Evolutionary conservation across 2,888 invertebrate genomes (phyloP), one percentile per base, ranked within the genome.

Genomic region (Sinopyrophorus schimmeli): DNA sequence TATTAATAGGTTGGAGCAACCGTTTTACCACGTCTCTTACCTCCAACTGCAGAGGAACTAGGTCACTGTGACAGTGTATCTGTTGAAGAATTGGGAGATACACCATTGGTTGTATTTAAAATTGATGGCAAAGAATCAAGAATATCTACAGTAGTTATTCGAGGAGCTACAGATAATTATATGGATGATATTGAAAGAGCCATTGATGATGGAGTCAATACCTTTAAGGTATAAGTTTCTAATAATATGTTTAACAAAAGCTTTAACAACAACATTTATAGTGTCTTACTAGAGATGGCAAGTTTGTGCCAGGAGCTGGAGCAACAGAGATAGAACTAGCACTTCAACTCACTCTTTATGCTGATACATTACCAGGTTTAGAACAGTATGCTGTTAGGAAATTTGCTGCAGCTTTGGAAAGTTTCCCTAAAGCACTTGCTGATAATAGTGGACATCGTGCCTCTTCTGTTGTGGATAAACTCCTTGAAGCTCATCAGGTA

Each of bases 161-260:
- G 99, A 57, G 99, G 98, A 1, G 89, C 99, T 1, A 97, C 98
- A 3, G 95, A 97, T 59, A 97, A 97, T 72, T 92, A 91, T 66
- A 93, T 99, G 92, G 99, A 99, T 73, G 99, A 99, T 66, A 89
- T 99, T 65, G 99, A 99, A 75, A 81, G 99, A 52, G 94, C 98
- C 15, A 85, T 99, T 63, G 96, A 99, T 75, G 99, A 99, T 77
- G 99, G 96, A 52, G 94, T 99, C 11, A 99, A 99, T 71, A 97
- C 95, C 18, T 99, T 93, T 76, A 99, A 99, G 74, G 89, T 89
- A 39, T 48, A 11, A 21, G 4, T 10, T 6, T n/a, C n/a, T n/a
- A n/a, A n/a, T n/a, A n/a, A n/a, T n/a, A n/a, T n/a, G n/a, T 17
- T 5, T 9, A 18, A 5, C 5, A 26, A 9, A 2, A 26, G 10